Evolutionary conservation across 2,797 vertebrate species (phyloP).

Genomic region (Linurgus olivaceus): DNA sequence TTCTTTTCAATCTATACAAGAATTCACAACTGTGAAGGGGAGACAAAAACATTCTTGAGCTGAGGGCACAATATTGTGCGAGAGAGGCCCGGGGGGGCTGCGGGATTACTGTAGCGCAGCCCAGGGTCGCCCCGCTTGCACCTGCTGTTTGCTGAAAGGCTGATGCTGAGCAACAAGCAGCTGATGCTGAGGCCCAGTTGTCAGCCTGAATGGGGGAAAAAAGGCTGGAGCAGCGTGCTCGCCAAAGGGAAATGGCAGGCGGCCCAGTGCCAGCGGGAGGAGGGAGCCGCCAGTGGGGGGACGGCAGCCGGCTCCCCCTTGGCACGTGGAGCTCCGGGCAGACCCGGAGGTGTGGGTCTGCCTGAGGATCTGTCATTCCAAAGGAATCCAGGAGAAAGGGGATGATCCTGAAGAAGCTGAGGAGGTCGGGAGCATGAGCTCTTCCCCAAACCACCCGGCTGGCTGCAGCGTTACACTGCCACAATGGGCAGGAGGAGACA

Average conservation of each 20-base stretch:
- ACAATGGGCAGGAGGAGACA: rapidly evolving
- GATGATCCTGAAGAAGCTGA: not conserved
- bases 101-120: slow-evolving; percentile 23
- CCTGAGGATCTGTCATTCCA: not conserved
- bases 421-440: not conserved
- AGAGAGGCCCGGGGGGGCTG: not conserved
- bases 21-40: slow-evolving; percentile 54
- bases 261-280: not conserved
- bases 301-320: not conserved
- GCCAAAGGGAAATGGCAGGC: not conserved
- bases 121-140: slow-evolving; percentile 25
- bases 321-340: not conserved
- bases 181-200: slow-evolving; percentile 56
- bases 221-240: not conserved
- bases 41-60: slow-evolving; percentile 69
- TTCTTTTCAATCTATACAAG: slow-evolving; percentile 44
- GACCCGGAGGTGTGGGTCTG: rapidly evolving
- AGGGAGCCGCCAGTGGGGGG: not conserved
- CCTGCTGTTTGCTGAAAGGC: slow-evolving; percentile 69
- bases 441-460: not conserved
- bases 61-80: slow-evolving; percentile 25
- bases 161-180: slow-evolving; percentile 54
- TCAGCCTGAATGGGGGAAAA: slow-evolving; percentile 36
- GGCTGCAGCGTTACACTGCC: rapidly evolving
- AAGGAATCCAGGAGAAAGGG: not conserved